Base-by-base conservation (phyloP, 2,888 invertebrate species). In the Epistrophella euchroma region DNA sequence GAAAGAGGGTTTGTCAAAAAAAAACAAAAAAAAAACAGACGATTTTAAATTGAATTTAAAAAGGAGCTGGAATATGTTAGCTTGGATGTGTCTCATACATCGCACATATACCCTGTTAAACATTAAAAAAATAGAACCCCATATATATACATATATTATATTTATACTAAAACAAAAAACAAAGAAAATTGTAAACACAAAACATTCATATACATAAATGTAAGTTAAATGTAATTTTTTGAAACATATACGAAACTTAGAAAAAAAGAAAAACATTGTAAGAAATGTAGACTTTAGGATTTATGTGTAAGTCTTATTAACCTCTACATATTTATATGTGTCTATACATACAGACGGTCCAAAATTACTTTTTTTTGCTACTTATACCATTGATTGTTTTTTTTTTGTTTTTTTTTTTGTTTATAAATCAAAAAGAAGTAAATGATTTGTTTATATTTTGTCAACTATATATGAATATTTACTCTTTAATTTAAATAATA, bases 171-270 rank as follows among this genome's bases (percentile, higher is more conserved):
- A 68, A 85, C 52, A 79, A 58, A 70, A 25, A 52, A 47, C 25
- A 47, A 56, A 71, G 10, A 56, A 73, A 73, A 62, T 62, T 40
- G 28, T 50, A 45, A 80, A 60, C 19, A 81, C 58, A 72, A 82
- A 86, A 88, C 66, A 85, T 72, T 88, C 72, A 88, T 80, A 89
- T 56, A 81, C 73, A 88, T 82, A 88, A 78, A 85, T 80, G 88
- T 78, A 86, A 86, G 73, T 86, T 76, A 81, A 66, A 77, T 86
- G 86, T 86, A 86, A 86, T 82, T 86, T 86, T 86, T 86, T 86
- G 86, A 86, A 86, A 82, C 74, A 86, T 86, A 86, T 86, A 86
- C 78, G 82, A 86, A 81, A 74, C 66, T 52, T 80, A 84, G 56
- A 80, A 35, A 74, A 43, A 75, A 58, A 55, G 56, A 64, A 28